These are phyloP conservation scores for Meleagris gallopavo DNA, from an alignment of 2,113 vertebrate species.

Conservation along the genomic window DNA sequence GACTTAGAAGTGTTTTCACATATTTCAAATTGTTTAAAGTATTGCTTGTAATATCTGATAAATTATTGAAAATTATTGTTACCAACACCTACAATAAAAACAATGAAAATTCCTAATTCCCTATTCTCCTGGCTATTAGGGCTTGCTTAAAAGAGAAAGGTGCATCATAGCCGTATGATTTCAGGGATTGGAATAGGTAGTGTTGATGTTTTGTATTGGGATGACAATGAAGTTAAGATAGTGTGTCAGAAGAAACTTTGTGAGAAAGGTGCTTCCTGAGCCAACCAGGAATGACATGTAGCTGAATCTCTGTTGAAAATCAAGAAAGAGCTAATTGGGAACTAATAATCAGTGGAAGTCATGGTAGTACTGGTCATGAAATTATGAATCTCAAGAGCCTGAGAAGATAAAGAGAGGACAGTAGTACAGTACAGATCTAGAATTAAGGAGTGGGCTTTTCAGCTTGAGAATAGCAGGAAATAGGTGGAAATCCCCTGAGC, in stretches of 20 bases:
- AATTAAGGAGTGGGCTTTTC: background rate
- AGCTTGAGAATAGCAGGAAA: background rate
- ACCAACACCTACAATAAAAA: background rate
- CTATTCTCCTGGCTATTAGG: background rate
- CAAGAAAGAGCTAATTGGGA: background rate
- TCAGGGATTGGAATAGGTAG: background rate
- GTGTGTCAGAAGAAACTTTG: background rate
- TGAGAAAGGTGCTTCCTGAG: background rate
- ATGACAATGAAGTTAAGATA: background rate
- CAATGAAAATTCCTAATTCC: background rate
- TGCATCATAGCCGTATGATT: background rate
- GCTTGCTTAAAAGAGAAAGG: background rate
- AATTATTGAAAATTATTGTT: background rate
- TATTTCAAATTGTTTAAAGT: background rate
- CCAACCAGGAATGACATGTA: background rate
- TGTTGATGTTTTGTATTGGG: background rate
- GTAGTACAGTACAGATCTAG: accelerated
- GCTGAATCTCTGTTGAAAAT: background rate
- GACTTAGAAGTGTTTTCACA: background rate
- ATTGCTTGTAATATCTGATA: background rate
- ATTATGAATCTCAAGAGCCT: background rate
- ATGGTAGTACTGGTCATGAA: background rate
- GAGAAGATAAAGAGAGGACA: background rate
- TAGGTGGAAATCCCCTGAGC: background rate
- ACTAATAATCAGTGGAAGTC: background rate